Conservation (phyloP, 1,140 invertebrate genomes). For the Goniozus legneri region DNA sequence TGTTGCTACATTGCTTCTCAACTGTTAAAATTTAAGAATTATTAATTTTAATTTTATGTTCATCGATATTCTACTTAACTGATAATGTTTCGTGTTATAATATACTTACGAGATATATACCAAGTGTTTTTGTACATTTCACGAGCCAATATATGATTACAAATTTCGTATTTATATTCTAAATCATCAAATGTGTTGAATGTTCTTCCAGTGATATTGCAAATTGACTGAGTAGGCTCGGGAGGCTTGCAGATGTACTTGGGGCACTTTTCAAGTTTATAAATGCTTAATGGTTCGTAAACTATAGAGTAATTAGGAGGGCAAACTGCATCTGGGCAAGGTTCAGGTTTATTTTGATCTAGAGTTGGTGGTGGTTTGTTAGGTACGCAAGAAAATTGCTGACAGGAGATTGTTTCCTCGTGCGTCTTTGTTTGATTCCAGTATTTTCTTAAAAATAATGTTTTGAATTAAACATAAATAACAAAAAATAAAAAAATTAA, state of each 20-base stretch:
- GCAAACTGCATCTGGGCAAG: conserved; percentile 58
- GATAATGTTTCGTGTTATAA: not conserved
- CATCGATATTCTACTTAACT: not conserved
- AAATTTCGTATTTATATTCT: conserved; percentile 74
- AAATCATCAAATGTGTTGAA: conserved; percentile 76
- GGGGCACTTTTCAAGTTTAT: conserved; percentile 35
- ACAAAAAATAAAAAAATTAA: conserved; percentile 9
- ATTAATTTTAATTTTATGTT: not conserved
- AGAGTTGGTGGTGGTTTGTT: conserved; percentile 41
- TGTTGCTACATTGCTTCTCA: conserved; percentile 66
- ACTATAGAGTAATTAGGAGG: conserved; percentile 56
- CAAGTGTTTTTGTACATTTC: conserved; percentile 53
- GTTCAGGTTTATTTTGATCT: conserved; percentile 28
- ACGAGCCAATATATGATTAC: conserved; percentile 72
- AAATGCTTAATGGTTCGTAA: conserved; percentile 34
- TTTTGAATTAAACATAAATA: not conserved
- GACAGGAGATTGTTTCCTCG: conserved; percentile 42
- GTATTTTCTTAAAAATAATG: not conserved
- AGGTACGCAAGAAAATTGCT: conserved; percentile 56
- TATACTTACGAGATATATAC: conserved; percentile 28
- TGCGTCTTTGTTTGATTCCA: not conserved
- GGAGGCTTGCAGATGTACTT: conserved; percentile 63
- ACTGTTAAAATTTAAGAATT: conserved; percentile 50
- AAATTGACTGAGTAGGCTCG: conserved; percentile 60
- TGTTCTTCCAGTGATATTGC: conserved; percentile 69